phyloP scores from a whole-genome alignment of 1,140 invertebrate species.

The Coptotermes formosanus region DNA sequence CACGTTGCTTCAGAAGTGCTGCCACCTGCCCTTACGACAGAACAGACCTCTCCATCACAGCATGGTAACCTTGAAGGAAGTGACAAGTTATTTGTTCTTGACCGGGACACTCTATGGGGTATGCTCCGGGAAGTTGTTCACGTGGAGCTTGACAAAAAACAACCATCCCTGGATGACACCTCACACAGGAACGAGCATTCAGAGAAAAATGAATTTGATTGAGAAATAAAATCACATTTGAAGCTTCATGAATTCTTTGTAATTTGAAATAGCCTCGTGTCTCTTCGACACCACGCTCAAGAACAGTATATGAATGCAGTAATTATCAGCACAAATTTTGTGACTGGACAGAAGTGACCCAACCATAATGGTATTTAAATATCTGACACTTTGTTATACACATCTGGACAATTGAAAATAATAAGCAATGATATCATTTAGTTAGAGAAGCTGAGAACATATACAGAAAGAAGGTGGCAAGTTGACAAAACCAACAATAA shows the following conservation, averaged over 20 bases:
- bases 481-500: too few species aligned
- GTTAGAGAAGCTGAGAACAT: too few species aligned
- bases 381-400: too few species aligned
- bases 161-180: background rate
- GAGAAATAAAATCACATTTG: background rate
- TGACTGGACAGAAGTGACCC: too few species aligned
- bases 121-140: constrained; percentile 55
- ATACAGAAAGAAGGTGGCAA: too few species aligned
- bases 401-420: too few species aligned
- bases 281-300: background rate
- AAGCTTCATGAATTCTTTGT: background rate
- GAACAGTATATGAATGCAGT: too few species aligned
- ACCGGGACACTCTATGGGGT: constrained; percentile 59
- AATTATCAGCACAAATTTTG: too few species aligned
- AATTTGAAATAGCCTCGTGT: constrained; percentile 2
- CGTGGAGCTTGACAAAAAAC: constrained; percentile 26
- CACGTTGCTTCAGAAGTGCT: background rate
- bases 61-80: constrained; percentile 45
- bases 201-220: constrained; percentile 10
- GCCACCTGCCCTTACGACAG: background rate
- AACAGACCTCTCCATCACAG: constrained; percentile 33
- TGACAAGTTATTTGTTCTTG: constrained; percentile 55
- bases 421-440: too few species aligned
- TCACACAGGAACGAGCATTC: background rate
- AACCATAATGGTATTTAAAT: too few species aligned